Evolutionary conservation across 2,888 invertebrate species (phyloP), one percentile per base, ranked within the genome.

Genomic region (Lordiphosa andalusiaca): DNA sequence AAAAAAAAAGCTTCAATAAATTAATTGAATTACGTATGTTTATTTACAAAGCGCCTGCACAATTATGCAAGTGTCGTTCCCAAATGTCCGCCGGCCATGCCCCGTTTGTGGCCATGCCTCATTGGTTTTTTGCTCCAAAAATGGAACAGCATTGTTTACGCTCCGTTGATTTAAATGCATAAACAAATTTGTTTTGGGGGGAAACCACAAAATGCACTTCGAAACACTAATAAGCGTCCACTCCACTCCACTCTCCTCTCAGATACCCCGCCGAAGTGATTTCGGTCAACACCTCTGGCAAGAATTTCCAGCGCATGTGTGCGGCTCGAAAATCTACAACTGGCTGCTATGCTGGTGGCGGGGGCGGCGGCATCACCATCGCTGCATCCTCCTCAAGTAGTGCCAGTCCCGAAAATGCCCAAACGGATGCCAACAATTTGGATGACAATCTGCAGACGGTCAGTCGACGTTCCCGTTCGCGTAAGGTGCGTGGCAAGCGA

Each of bases 251-350:
- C n/a, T 40, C 6, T 13, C 54, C 19, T 23, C 19, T 12, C 51
- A 95, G 95, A 91, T 97, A 95, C 91, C 95, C 95, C 53, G 95
- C 96, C 70, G 94, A 96, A 91, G 90, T 97, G 69, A 94, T 98
- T 64, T 93, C 95, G 62, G 96, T 98, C 83, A 97, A 98, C 90
- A 94, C 95, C 53, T 95, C 96, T 65, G 97, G 97, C 51, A 92
- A 93, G 85, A 93, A 94, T 88, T 98, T 98, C 91, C 94, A 95
- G 87, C 92, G 97, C 74, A 96, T 97, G 96, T 95, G 95, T 84
- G 93, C 92, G 83, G 93, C 95, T 67, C 92, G 98, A 69, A 93
- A 95, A 87, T 97, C 97, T 38, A 92, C 97, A 72, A 87, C 86
- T 40, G 88, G 86, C 58, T 87, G 87, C 72, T 86, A 76, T 57